Base-by-base conservation (phyloP, 2,888 invertebrate genomes). In the Gymnocheta viridis region DNA sequence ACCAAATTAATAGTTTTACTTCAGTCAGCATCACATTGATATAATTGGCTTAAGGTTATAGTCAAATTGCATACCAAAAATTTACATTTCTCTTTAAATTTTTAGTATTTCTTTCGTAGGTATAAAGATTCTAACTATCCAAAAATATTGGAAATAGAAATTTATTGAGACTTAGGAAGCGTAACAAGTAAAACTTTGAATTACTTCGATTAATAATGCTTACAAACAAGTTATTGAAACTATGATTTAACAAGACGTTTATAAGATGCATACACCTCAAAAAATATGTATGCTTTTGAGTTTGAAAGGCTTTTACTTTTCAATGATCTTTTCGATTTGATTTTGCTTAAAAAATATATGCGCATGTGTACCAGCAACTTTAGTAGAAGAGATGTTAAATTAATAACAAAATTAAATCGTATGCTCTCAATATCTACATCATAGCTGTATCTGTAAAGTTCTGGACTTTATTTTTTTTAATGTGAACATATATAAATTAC, bases 21-120 rank as follows among this genome's bases (percentile, higher is more conserved):
- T 38, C 12, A 56, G n/a, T 56, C 41, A 66, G 44, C 64, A 64
- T 54, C 22, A 29, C 29, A 74, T 54, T 73, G 27, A 27, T 19
- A n/a, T 62, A 62, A 73, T 62, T 60, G 51, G 22, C 72, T 72
- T 14, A 22, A 35, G 32, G 24, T 51, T 47, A 22, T 41, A n/a
- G 54, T 22, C 27, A 74, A 41, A 41, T 32, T 27, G 22, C 27
- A 22, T 66, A 22, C 22, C 0, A 9, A 51, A 51, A 51, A n/a
- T n/a, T 47, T 24, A 4, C 51, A 24, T 51, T 6, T 12, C 12
- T 14, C 14, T 24, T 24, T 17, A 9, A 6, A 47, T 2, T 6
- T 12, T n/a, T n/a, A n/a, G n/a, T n/a, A n/a, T n/a, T n/a, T n/a
- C n/a, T n/a, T n/a, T n/a, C n/a, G n/a, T n/a, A n/a, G n/a, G n/a